phyloP scores from a whole-genome alignment of 2,113 vertebrate genomes.

The Vombatus ursinus region DNA sequence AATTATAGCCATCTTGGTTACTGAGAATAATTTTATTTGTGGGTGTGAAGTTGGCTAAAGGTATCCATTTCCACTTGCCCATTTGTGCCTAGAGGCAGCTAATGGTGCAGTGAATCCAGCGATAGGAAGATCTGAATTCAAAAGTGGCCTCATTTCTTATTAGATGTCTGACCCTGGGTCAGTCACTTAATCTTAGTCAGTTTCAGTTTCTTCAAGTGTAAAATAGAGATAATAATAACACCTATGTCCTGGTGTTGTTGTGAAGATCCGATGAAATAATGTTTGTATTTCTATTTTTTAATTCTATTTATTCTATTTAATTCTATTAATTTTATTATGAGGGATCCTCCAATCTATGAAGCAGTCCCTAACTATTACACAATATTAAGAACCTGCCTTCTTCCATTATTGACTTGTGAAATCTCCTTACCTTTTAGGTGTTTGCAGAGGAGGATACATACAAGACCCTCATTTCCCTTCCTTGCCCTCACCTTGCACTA shows the following conservation, averaged over 20 bases:
- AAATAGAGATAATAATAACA: background rate
- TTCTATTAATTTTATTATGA: too few relatives aligned
- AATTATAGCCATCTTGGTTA: background rate
- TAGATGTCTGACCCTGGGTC: background rate
- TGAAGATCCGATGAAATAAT: background rate
- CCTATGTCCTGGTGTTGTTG: background rate
- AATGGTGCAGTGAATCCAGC: background rate
- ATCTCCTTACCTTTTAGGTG: too few relatives aligned
- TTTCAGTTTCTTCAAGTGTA: background rate
- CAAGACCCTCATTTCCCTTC: too few relatives aligned
- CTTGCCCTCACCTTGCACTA: too few relatives aligned
- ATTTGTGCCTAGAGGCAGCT: background rate
- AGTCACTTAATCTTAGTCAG: background rate
- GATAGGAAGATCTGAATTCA: background rate
- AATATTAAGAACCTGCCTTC: too few relatives aligned
- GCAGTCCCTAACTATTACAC: too few relatives aligned
- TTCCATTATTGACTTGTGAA: too few relatives aligned
- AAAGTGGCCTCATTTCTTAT: background rate
- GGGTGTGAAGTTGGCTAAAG: background rate
- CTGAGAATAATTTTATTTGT: background rate
- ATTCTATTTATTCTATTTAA: too few relatives aligned
- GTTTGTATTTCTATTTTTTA: too few relatives aligned
- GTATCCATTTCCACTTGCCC: background rate
- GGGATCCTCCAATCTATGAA: too few relatives aligned
- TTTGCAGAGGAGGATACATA: too few relatives aligned